Base-by-base conservation (phyloP, 1,140 invertebrate species). In the Megalopta genalis region DNA sequence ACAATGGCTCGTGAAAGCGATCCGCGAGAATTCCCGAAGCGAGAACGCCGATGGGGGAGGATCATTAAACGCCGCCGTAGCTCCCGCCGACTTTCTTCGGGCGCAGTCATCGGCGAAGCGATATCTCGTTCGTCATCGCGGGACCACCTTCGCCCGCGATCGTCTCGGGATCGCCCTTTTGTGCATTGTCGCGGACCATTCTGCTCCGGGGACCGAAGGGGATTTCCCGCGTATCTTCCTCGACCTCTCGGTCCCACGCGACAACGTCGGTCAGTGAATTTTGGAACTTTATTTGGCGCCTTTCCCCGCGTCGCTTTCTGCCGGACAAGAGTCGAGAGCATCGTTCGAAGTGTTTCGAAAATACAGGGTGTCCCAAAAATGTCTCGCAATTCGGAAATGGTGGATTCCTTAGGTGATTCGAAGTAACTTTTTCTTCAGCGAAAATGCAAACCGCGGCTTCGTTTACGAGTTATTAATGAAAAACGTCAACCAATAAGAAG, bases 1-100 rank as follows among this genome's bases (percentile, higher is more conserved):
- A 86, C 84, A 86, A 86, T 84, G 79, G 84, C 66, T 75, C 79
- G 79, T 84, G 71, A 86, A 86, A 83, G 69, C 65, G 78, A 66
- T 54, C 60, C 68, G 18, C 16, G 39, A 25, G 32, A 52, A 59
- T 74, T 18, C 70, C 32, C 64, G 49, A 21, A 77, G 62, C 54
- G 46, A n/a, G 75, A 66, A 73, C 67, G 80, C 80, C 39, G 81
- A 83, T 86, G 46, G 70, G 10, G 16, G 32, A 52, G 21, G 52
- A 77, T 83, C 66, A 60, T 85, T 84, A 79, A 66, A 7, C 16
- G 23, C 0, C 42, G 9, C n/a, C 54, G 42, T 54, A 59, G n/a
- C 14, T 16, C 27, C n/a, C 49, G 32, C 49, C 60, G 67, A 78
- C 49, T 78, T 82, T 82, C 71, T 65, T 78, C 67, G 66, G 66